Evolutionary conservation across 92 coral and sea anemone genomes (phyloP).

Genomic region (Blastomussa wellsi): DNA sequence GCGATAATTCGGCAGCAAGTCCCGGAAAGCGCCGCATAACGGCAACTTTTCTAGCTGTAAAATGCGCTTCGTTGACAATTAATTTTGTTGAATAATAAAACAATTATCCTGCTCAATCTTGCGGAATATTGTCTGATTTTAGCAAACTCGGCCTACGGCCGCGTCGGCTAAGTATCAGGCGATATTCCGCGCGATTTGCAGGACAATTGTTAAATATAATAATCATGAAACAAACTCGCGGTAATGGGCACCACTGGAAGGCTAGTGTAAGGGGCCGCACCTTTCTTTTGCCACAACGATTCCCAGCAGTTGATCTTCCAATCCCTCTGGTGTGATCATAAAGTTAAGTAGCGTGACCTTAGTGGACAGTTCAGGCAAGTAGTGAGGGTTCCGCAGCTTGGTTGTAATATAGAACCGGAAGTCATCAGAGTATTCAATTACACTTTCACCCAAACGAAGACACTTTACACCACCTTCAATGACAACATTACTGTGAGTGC

Average conservation of each 20-base stretch:
- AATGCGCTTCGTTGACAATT: no score
- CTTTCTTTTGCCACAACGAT: conserved; percentile 99
- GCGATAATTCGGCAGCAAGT: no score
- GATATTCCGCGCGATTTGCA: no score
- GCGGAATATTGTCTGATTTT: no score
- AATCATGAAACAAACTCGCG: background rate
- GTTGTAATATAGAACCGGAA: conserved; percentile 98
- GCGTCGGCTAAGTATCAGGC: no score
- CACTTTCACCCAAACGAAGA: conserved; percentile 93
- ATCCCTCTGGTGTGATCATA: conserved; percentile 99
- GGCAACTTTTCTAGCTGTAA: no score
- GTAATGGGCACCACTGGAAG: background rate
- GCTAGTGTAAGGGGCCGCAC: conserved; percentile 29
- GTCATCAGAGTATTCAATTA: conserved; percentile 95
- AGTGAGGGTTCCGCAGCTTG: conserved; percentile 98
- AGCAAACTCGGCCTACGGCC: no score
- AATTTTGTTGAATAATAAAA: no score
- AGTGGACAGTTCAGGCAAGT: conserved; percentile 96
- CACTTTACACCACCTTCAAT: conserved; percentile 92
- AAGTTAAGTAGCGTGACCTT: conserved; percentile 96
- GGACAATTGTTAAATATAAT: no score
- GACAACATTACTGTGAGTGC: background rate
- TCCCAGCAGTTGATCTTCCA: conserved; percentile 95
- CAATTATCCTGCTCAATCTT: no score
- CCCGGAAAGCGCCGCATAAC: no score